A percentile compares a stretch with the other conserved stretches of the same genome.
Evolutionary conservation across 2,797 vertebrate genomes (phyloP).

Genomic region (Denticeps clupeoides): DNA sequence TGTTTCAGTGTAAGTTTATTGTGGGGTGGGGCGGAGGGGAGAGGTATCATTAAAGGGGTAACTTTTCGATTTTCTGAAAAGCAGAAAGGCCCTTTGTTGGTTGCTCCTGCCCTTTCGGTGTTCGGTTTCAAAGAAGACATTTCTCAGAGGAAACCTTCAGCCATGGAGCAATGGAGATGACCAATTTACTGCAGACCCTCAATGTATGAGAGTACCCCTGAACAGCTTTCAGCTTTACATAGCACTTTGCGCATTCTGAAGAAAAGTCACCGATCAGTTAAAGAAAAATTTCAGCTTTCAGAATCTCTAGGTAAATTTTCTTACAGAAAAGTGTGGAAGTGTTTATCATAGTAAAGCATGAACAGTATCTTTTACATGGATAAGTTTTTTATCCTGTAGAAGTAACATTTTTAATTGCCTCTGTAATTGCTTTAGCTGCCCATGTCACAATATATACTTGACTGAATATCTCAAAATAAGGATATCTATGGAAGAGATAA

Average conservation of each 20-base stretch:
- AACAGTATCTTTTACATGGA: too few relatives aligned
- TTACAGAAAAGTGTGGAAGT: slow-evolving; percentile 36
- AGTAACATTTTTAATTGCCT: too few relatives aligned
- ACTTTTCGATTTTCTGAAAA: slow-evolving; percentile 53
- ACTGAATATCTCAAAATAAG: slow-evolving; percentile 44
- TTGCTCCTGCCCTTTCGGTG: slow-evolving; percentile 47
- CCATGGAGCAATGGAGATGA: slow-evolving; percentile 22
- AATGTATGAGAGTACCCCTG: slow-evolving; percentile 35
- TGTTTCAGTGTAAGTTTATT: slow-evolving; percentile 52
- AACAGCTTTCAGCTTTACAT: slow-evolving; percentile 24
- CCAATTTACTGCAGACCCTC: slow-evolving; percentile 43
- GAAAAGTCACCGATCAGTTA: background rate
- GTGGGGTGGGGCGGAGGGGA: slow-evolving; percentile 21
- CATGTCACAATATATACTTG: background rate
- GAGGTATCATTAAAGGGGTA: slow-evolving; percentile 48
- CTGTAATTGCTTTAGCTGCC: too few relatives aligned
- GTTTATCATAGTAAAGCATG: too few relatives aligned
- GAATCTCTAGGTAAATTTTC: too few relatives aligned
- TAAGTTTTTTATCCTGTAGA: too few relatives aligned
- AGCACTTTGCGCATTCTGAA: slow-evolving; percentile 6
- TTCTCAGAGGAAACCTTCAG: slow-evolving; percentile 43
- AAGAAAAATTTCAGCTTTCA: too few relatives aligned
- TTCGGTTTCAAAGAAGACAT: slow-evolving; percentile 49
- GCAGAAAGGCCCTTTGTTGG: slow-evolving; percentile 55
- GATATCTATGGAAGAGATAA: slow-evolving; percentile 46